phyloP scores from a whole-genome alignment of 2,113 vertebrate species.

The Rhineura floridana region DNA sequence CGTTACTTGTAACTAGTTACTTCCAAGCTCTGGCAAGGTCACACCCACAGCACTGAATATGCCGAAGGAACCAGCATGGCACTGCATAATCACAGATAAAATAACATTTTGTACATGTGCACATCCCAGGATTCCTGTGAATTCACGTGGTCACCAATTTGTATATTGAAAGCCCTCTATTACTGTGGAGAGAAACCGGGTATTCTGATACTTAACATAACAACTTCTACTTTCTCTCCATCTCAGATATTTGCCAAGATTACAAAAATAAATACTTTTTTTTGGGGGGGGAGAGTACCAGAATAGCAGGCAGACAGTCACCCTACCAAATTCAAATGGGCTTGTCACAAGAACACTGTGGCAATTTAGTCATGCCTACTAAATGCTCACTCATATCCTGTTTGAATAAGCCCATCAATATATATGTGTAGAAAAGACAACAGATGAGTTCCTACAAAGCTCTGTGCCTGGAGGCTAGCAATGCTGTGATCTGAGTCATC shows the following conservation, averaged over 20 bases:
- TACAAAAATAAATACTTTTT: neutral
- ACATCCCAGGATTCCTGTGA: neutral
- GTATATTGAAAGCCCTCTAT: neutral
- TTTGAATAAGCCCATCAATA: neutral
- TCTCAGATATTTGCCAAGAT: neutral
- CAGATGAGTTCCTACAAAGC: neutral
- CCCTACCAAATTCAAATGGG: neutral
- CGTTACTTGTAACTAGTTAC: no score
- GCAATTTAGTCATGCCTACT: neutral
- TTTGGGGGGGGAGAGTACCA: neutral
- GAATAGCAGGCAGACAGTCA: neutral
- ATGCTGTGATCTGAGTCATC: neutral
- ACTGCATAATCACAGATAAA: neutral
- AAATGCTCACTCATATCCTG: conserved; percentile 5
- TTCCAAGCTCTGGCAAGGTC: neutral
- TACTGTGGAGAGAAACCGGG: no score
- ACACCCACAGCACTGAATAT: neutral
- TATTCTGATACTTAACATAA: neutral
- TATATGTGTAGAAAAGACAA: neutral
- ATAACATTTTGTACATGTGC: no score
- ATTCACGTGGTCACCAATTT: neutral
- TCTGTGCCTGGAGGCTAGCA: neutral
- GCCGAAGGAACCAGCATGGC: neutral
- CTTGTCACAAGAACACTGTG: neutral
- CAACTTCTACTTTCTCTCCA: neutral